Evolutionary conservation across 2,888 invertebrate genomes (phyloP).

Genomic region (Eremobia ochroleuca): DNA sequence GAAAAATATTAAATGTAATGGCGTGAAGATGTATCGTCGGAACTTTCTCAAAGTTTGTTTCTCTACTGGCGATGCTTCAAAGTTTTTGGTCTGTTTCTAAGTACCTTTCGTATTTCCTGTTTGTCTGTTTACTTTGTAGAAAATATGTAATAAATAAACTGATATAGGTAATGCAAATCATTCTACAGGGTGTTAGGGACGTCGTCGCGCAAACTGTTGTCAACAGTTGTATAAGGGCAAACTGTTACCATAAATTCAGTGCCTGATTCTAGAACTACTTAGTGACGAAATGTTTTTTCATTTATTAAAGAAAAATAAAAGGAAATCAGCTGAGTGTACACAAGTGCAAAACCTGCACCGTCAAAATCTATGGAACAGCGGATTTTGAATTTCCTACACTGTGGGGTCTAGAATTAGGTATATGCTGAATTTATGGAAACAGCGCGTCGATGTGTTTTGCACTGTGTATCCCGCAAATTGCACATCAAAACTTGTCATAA

Average conservation of each 20-base stretch:
- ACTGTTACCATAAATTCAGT: neutral
- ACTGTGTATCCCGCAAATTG: neutral
- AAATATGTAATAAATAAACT: neutral
- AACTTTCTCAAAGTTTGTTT: constrained; percentile 6
- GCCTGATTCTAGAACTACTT: neutral
- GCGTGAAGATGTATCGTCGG: neutral
- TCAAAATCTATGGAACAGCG: neutral
- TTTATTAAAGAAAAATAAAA: neutral
- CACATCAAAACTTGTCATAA: neutral
- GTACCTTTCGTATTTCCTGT: too few relatives aligned
- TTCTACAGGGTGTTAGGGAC: neutral
- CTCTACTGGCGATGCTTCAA: neutral
- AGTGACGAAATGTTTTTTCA: neutral
- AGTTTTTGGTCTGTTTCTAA: too few relatives aligned
- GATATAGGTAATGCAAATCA: neutral
- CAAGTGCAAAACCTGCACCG: neutral
- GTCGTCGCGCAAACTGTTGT: neutral
- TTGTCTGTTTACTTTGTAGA: neutral
- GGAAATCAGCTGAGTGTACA: neutral
- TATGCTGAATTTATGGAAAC: neutral
- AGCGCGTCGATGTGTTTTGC: neutral
- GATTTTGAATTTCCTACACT: neutral
- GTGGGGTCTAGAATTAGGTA: neutral
- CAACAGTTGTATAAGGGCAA: neutral
- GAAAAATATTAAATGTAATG: neutral